phyloP scores from a whole-genome alignment of 2,113 vertebrate species.

The Cichladusa arquata region DNA sequence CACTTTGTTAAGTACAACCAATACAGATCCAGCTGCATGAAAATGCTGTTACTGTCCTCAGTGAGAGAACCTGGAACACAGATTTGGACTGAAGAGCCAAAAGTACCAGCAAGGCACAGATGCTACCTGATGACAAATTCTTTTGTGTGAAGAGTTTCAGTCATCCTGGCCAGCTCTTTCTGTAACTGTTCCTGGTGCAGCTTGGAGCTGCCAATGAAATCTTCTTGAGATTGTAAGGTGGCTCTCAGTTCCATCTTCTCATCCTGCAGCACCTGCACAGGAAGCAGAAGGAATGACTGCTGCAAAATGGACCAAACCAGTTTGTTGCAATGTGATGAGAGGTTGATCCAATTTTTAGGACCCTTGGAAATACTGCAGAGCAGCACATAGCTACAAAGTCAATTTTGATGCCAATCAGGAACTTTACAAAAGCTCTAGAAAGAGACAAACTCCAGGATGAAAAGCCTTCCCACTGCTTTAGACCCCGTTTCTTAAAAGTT shows the following conservation, averaged over 20 bases:
- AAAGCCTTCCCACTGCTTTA: neutral
- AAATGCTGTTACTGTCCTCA: neutral
- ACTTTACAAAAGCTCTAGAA: neutral
- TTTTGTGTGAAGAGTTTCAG: constrained; percentile 70
- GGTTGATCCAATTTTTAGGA: neutral
- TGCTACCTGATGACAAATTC: constrained; percentile 80
- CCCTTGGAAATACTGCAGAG: neutral
- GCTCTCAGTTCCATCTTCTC: constrained; percentile 79
- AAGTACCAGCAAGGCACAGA: neutral
- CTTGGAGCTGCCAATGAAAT: constrained; percentile 71
- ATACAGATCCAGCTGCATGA: neutral
- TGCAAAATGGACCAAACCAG: neutral
- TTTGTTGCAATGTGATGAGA: neutral
- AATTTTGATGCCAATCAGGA: neutral
- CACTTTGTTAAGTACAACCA: neutral
- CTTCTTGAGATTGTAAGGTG: constrained; percentile 78
- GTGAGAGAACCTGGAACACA: neutral
- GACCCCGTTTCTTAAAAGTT: neutral
- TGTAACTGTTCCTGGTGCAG: constrained; percentile 76
- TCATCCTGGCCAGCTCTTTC: constrained; percentile 71
- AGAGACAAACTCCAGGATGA: neutral
- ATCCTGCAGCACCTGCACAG: constrained; percentile 74
- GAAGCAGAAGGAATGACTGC: neutral
- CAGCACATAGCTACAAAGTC: neutral
- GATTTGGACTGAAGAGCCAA: neutral